Percentiles rank a stretch among this genome's conserved stretches.
phyloP scores from a whole-genome alignment of 2,888 invertebrate genomes.

The Timema podura region DNA sequence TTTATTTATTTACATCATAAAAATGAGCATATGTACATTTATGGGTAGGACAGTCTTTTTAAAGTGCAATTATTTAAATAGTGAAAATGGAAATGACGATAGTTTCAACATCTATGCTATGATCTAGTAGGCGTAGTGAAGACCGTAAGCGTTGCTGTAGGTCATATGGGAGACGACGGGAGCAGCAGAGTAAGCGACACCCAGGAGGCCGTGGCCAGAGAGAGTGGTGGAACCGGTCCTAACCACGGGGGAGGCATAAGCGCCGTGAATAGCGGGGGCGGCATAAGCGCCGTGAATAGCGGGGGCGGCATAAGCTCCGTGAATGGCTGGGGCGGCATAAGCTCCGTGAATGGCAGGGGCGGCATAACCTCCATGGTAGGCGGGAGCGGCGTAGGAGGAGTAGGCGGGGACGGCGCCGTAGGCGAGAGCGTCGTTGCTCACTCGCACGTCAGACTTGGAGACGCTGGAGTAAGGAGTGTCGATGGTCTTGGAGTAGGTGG shows the following conservation, averaged over 20 bases:
- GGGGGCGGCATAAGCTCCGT: slow-evolving; percentile 24
- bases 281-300: slow-evolving; percentile 6
- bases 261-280: slow-evolving; percentile 7
- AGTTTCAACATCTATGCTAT: too few relatives aligned
- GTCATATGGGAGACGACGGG: slow-evolving; percentile 60
- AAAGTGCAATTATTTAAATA: too few relatives aligned
- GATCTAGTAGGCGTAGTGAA: slow-evolving; percentile 53
- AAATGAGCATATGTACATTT: too few relatives aligned
- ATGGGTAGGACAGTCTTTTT: too few relatives aligned
- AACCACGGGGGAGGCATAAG: slow-evolving; percentile 32
- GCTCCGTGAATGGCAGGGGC: slow-evolving; percentile 26
- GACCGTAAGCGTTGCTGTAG: slow-evolving; percentile 54
- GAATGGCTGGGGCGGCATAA: slow-evolving; percentile 23
- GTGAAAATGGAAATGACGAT: too few relatives aligned
- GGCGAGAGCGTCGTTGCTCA: slow-evolving; percentile 39
- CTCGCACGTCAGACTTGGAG: slow-evolving; percentile 65
- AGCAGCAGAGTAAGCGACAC: slow-evolving; percentile 57
- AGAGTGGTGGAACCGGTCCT: slow-evolving; percentile 27
- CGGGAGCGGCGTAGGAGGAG: slow-evolving; percentile 33
- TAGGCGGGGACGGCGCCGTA: slow-evolving; percentile 19
- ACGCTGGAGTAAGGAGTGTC: slow-evolving; percentile 70
- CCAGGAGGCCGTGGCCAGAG: slow-evolving; percentile 44
- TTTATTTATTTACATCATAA: too few relatives aligned
- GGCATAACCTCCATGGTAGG: slow-evolving; percentile 21
- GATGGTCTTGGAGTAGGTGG: slow-evolving; percentile 65